Percentiles rank a stretch among this genome's conserved stretches.
phyloP scores from a whole-genome alignment of 2,888 invertebrate genomes.

The Macropis europaea region DNA sequence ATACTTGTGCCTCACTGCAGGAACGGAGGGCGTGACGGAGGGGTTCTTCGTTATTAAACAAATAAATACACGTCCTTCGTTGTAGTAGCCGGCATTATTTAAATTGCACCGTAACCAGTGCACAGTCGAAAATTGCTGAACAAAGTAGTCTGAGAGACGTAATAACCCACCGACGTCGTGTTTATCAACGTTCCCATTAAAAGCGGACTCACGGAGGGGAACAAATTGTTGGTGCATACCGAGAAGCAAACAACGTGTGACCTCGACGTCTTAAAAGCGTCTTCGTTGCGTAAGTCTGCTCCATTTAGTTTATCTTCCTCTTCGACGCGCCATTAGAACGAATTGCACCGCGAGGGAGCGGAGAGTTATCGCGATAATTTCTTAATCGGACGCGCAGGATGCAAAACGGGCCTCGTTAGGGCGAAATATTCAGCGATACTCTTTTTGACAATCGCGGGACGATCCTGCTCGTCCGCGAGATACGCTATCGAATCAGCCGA shows the following conservation, averaged over 20 bases:
- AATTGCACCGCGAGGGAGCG: not conserved
- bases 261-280: not conserved
- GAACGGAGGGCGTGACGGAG: not conserved
- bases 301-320: not conserved
- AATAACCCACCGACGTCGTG: conserved; percentile 4
- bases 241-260: not conserved
- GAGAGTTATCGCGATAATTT: conserved; percentile 37
- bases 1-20: not conserved
- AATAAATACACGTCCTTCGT: conserved; percentile 11
- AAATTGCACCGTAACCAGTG: conserved; percentile 13
- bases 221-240: conserved; percentile 8
- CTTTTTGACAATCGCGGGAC: not conserved
- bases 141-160: conserved; percentile 14
- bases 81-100: conserved; percentile 27
- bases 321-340: conserved; percentile 15
- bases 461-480: not conserved
- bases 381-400: conserved; percentile 32
- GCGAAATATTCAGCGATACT: not conserved
- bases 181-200: conserved; percentile 20
- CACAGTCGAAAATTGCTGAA: not conserved
- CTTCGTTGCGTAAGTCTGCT: not conserved
- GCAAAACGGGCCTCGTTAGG: conserved; percentile 4
- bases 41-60: conserved; percentile 10
- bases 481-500: not conserved
- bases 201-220: conserved; percentile 2